Evolutionary conservation across 2,797 vertebrate species (phyloP), one percentile per base, ranked within the genome.

Genomic region (Alfaro cultratus): DNA sequence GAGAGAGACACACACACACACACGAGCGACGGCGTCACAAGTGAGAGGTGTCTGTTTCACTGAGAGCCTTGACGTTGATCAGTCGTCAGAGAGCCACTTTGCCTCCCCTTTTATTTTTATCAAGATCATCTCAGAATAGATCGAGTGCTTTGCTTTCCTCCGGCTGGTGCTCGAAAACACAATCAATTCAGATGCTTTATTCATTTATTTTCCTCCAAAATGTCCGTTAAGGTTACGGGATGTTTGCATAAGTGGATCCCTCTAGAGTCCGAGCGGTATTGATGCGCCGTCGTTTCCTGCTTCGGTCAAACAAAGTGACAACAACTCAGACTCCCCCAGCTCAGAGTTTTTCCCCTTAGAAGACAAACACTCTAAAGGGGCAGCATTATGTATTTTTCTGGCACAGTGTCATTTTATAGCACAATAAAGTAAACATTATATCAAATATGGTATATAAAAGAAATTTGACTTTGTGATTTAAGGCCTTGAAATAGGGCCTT

Each of bases 131-230:
- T 93, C 87, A 89, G 92, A 93, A 92, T 92, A 93, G 91, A 94
- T 93, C 89, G 91, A 92, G 92, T 90, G 90, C 88, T 81, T 72
- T 5, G 85, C 84, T 90, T 85, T 79, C 55, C 88, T 89, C 74
- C 74, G 86, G 84, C 85, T 78, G 39, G 4, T 76, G 82, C 83
- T 86, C 75, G 75, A 86, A 92, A 90, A 83, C 77, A 78, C 92
- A 94, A 95, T 94, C 92, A 91, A 91, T 93, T 85, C n/a, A 15
- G 91, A 92, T 85, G 83, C 89, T 89, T 92, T 91, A 91, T 93
- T 91, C 92, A 90, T 94, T 93, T 83, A 79, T 94, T 90, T 88
- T 77, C 51, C 49, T 74, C 76, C 72, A 57, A 83, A 88, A 88
- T 92, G 88, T 92, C 89, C 90, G 92, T 90, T 93, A 92, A n/a